Conservation (phyloP, 2,888 invertebrate genomes). For the Hypsopygia costalis region DNA sequence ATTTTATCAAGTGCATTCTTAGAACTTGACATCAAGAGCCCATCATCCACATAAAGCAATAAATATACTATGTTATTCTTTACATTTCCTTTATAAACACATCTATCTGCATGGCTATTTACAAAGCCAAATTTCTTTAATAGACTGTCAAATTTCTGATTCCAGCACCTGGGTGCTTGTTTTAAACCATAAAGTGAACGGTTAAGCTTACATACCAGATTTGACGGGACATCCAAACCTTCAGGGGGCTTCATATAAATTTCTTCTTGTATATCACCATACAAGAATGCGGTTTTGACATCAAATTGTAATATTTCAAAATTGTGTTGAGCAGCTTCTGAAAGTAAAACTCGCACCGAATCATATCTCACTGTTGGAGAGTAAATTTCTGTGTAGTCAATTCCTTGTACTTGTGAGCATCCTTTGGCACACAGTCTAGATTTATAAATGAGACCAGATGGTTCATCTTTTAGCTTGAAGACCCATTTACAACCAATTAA, state of each 20-base stretch:
- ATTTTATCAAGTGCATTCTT: constrained; percentile 12
- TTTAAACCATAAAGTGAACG: constrained; percentile 18
- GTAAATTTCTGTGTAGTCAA: constrained; percentile 22
- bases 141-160: constrained; percentile 16
- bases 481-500: constrained; percentile 18
- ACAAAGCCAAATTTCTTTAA: constrained; percentile 16
- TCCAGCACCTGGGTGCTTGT: no score
- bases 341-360: constrained; percentile 14
- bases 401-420: constrained; percentile 12
- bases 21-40: constrained; percentile 12
- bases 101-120: constrained; percentile 18
- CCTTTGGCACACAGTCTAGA: constrained; percentile 26
- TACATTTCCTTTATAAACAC: constrained; percentile 18
- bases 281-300: constrained; percentile 21
- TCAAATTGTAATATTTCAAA: constrained; percentile 16
- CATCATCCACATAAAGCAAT: constrained; percentile 22
- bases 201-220: constrained; percentile 19
- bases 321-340: constrained; percentile 5
- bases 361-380: constrained; percentile 25
- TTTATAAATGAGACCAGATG: constrained; percentile 18
- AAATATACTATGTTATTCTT: no score
- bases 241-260: constrained; percentile 16
- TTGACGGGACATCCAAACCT: constrained; percentile 9
- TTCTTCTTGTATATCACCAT: constrained; percentile 19
- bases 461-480: constrained; percentile 15